These are phyloP conservation scores for Nothoprocta pentlandii DNA, from an alignment of 2,113 vertebrate species.

Conservation along the genomic window DNA sequence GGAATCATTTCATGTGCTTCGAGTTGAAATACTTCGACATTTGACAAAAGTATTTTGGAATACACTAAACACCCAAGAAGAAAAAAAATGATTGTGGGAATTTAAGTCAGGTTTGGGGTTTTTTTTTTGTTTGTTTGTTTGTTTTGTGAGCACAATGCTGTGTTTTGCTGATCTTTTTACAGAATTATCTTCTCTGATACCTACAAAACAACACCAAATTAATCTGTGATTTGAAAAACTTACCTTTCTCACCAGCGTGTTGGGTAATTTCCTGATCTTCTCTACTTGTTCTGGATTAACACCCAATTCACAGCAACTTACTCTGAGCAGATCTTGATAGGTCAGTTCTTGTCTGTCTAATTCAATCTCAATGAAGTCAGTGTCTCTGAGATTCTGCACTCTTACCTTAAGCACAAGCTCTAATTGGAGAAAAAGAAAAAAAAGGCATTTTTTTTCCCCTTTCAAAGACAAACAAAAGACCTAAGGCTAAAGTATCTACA, in stretches of 20 bases:
- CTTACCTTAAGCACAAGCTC: constrained; percentile 93
- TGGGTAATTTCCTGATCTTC: constrained; percentile 91
- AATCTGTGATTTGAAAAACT: background rate
- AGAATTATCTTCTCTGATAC: background rate
- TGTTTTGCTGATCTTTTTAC: background rate
- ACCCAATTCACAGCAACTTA: constrained; percentile 88
- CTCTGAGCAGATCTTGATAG: constrained; percentile 85
- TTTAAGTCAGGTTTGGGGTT: background rate
- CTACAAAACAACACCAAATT: background rate
- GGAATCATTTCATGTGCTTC: background rate
- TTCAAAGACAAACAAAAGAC: background rate
- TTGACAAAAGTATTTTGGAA: background rate
- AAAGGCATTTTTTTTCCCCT: background rate
- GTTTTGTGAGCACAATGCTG: background rate
- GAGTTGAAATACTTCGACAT: background rate
- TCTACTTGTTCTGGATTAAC: constrained; percentile 86
- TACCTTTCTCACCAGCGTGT: constrained; percentile 91
- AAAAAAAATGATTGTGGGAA: background rate
- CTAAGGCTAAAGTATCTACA: background rate
- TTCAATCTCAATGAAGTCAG: constrained; percentile 93
- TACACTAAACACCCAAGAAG: background rate
- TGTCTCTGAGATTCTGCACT: constrained; percentile 87
- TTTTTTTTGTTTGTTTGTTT: background rate
- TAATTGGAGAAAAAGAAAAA: constrained; percentile 34
- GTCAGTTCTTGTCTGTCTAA: constrained; percentile 89